phyloP scores from a whole-genome alignment of 2,113 vertebrate genomes.

The Forbesichthys papilliferus region DNA sequence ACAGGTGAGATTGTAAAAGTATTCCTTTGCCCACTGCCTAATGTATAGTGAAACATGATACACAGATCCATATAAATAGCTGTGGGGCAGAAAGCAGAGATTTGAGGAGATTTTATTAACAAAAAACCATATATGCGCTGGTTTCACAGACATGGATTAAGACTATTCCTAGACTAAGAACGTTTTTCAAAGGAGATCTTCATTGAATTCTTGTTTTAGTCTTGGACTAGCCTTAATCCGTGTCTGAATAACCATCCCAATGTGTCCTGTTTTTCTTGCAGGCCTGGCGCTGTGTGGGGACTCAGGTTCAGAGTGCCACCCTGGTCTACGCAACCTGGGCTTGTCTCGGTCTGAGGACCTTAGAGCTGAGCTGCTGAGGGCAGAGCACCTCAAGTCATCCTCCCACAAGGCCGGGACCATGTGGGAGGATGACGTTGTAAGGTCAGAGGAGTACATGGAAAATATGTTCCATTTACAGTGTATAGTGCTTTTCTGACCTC shows the following conservation, averaged over 20 bases:
- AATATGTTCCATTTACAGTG: too few relatives aligned
- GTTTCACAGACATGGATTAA: too few relatives aligned
- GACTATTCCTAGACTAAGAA: too few relatives aligned
- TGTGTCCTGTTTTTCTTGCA: conserved; percentile 12
- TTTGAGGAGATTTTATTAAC: not conserved
- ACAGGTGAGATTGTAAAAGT: conserved; percentile 55
- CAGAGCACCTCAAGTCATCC: conserved; percentile 66
- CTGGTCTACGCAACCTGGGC: conserved; percentile 43
- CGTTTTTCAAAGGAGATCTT: too few relatives aligned
- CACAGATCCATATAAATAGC: not conserved
- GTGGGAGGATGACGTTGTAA: conserved; percentile 71
- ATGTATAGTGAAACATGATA: not conserved
- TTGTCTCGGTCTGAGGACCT: conserved; percentile 72
- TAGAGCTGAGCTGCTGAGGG: conserved; percentile 72
- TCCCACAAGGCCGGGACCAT: conserved; percentile 62
- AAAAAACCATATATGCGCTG: not conserved
- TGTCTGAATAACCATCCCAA: too few relatives aligned
- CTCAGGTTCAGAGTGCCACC: conserved; percentile 50
- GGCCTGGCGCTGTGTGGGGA: conserved; percentile 53
- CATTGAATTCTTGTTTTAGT: too few relatives aligned
- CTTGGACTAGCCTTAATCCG: too few relatives aligned
- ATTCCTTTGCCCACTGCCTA: not conserved
- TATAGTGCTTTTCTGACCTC: too few relatives aligned
- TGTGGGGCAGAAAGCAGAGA: not conserved
- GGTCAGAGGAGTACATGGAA: conserved; percentile 46